phyloP scores from a whole-genome alignment of 2,888 invertebrate genomes.

The Amphimallon solstitiale region DNA sequence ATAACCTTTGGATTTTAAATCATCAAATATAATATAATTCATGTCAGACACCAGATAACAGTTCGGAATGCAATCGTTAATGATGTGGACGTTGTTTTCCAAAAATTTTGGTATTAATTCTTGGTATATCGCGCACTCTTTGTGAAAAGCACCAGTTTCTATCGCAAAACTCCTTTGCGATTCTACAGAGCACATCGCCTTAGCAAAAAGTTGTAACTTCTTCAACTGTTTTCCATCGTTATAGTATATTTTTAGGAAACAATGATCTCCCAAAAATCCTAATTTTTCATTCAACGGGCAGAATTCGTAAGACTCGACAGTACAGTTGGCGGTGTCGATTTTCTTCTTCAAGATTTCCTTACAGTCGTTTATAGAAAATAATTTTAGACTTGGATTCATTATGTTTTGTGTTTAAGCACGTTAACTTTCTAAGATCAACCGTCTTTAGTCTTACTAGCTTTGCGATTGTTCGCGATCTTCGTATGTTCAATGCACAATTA shows the following conservation, averaged over 20 bases:
- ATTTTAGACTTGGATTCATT: constrained; percentile 3
- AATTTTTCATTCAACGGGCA: constrained; percentile 41
- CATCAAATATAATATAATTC: constrained; percentile 57
- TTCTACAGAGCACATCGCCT: constrained; percentile 68
- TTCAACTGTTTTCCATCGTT: constrained; percentile 17
- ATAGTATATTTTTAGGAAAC: constrained; percentile 39
- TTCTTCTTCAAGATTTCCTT: constrained; percentile 22
- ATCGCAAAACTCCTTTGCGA: constrained; percentile 64
- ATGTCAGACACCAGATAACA: constrained; percentile 52
- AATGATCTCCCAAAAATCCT: constrained; percentile 54
- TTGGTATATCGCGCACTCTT: constrained; percentile 59
- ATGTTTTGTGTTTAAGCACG: background rate
- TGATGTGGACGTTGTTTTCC: constrained; percentile 46
- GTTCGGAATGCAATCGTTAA: constrained; percentile 53
- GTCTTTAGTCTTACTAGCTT: too few relatives aligned
- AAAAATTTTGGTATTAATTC: constrained; percentile 62
- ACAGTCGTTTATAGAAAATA: background rate
- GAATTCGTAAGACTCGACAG: constrained; percentile 42
- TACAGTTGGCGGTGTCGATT: constrained; percentile 33
- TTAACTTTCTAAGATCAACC: too few relatives aligned
- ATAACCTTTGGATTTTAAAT: constrained; percentile 55
- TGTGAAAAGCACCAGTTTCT: constrained; percentile 63
- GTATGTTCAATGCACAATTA: too few relatives aligned
- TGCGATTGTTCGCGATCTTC: too few relatives aligned
- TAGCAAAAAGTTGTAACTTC: constrained; percentile 67